Conservation (phyloP, 1,140 invertebrate genomes). For the Oreohelix idahoensis region DNA sequence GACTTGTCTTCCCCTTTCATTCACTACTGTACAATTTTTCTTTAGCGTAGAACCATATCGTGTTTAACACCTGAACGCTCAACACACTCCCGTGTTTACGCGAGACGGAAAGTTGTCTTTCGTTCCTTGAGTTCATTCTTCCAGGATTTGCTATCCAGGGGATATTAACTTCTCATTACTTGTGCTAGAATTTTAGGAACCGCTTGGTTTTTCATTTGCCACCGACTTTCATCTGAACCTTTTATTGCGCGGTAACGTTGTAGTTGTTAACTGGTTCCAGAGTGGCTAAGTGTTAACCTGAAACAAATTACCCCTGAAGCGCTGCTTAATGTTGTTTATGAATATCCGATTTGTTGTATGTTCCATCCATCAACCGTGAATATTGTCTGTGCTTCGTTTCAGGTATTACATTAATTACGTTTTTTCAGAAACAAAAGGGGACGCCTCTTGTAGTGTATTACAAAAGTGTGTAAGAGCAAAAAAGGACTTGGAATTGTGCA, state of each 20-base stretch:
- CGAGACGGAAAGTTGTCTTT: neutral
- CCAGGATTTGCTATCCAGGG: neutral
- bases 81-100: neutral
- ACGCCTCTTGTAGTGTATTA: neutral
- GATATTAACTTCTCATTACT: constrained; percentile 11
- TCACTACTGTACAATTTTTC: neutral
- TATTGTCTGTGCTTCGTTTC: neutral
- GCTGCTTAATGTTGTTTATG: neutral
- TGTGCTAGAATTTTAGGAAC: neutral
- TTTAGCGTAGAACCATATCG: neutral
- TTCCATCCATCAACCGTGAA: neutral
- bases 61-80: neutral
- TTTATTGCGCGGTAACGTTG: neutral
- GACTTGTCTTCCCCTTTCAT: neutral
- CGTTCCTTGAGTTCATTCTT: neutral
- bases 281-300: neutral
- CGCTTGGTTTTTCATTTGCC: neutral
- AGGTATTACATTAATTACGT: neutral
- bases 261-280: neutral
- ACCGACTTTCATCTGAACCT: neutral
- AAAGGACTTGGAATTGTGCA: neutral
- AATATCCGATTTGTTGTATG: neutral
- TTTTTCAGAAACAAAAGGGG: neutral
- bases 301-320: neutral
- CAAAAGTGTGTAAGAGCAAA: neutral